Evolutionary conservation across 2,797 vertebrate species (phyloP), one percentile per base, ranked within the genome.

Genomic region (Gallinago nigripennis): DNA sequence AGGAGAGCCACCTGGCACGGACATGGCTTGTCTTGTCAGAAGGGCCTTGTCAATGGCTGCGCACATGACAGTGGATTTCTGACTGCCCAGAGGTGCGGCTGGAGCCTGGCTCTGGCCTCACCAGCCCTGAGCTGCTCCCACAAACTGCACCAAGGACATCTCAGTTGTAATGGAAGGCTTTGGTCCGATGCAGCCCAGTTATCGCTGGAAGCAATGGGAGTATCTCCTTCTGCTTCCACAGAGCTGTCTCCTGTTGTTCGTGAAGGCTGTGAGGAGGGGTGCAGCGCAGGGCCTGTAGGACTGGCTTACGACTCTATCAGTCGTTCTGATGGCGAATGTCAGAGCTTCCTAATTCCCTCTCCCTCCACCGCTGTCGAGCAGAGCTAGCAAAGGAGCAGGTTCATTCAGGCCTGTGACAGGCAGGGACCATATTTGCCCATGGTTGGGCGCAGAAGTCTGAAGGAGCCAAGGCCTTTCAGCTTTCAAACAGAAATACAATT

Each of bases 341-440:
- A 72, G 46, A 65, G 43, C n/a, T 89, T 72, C 64, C 33, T 14
- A n/a, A 35, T 43, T 75, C 70, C 58, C 30, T 54, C 30, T 88
- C 28, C 33, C 16, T 66, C 2, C 0, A 2, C 24, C 1, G 3
- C 65, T 27, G 1, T 24, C 39, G 33, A 71, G 60, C 60, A 64
- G 45, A 50, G 73, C n/a, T 28, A 14, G 33, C 21, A 35, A 30
- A 51, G 66, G 28, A 84, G 2, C 43, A n/a, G 51, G 18, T 51
- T 12, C 33, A 6, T 12, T 83, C 27, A 23, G 54, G 33, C 25
- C 69, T 39, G 37, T 43, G 57, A 45, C 45, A 86, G 35, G 25
- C 65, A 56, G 30, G 51, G 37, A 6, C 6, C 27, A 5, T 56
- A 23, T 76, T 82, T 91, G 30, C 31, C 33, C 14, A 3, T 12